Conservation (phyloP, 1,140 invertebrate species). For the Diplogasteroides magnus region DNA sequence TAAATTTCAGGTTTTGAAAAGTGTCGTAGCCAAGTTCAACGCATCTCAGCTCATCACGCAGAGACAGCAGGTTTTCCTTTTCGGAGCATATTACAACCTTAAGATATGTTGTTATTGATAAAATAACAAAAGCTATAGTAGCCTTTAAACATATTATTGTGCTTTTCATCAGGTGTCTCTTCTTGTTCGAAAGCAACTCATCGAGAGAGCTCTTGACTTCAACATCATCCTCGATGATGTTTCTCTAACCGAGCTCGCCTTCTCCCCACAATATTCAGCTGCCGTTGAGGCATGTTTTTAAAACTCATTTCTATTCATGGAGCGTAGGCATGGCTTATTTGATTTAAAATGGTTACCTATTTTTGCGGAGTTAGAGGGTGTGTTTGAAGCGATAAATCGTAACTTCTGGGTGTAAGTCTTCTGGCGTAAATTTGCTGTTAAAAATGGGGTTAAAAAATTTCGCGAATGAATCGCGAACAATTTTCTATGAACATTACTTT, state of each 20-base stretch:
- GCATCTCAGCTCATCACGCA: constrained; percentile 98
- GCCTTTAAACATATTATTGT: not conserved
- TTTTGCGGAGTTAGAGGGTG: no score
- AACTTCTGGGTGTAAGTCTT: no score
- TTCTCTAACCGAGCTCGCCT: constrained; percentile 96
- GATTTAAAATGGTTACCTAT: no score
- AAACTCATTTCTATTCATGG: no score
- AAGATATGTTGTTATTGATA: not conserved
- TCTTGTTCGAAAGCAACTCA: constrained; percentile 84
- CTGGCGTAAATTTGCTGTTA: no score
- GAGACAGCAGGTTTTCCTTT: constrained; percentile 65
- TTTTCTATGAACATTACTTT: no score
- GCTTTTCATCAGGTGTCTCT: constrained; percentile 67
- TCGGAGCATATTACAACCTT: not conserved
- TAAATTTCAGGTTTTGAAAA: constrained; percentile 70
- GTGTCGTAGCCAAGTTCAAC: constrained; percentile 99
- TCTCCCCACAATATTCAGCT: constrained; percentile 97
- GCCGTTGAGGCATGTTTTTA: constrained; percentile 73
- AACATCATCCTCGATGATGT: constrained; percentile 98
- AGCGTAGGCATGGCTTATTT: no score
- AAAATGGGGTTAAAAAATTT: no score
- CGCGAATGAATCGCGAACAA: no score
- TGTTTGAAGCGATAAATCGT: no score
- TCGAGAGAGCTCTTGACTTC: constrained; percentile 93
- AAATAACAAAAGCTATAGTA: no score